Evolutionary conservation across 1,140 invertebrate genomes (phyloP).

Genomic region (Drosophila tropicalis): DNA sequence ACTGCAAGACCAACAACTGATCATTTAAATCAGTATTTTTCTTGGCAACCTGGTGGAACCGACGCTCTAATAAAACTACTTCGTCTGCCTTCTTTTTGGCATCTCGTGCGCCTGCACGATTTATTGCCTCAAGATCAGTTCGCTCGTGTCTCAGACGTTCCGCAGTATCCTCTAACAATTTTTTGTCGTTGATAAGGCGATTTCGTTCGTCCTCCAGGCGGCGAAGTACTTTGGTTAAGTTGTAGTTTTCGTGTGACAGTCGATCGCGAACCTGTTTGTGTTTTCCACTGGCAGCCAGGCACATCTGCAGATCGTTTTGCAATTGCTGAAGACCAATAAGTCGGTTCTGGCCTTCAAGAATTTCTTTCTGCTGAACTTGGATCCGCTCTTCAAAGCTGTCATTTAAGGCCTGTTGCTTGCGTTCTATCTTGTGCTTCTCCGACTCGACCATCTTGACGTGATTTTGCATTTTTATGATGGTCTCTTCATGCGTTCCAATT

Average conservation of each 20-base stretch:
- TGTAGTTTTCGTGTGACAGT: slow-evolving; percentile 19
- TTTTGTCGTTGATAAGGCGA: not conserved
- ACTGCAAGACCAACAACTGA: slow-evolving; percentile 15
- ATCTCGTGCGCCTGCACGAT: not conserved
- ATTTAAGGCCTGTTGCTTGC: slow-evolving; percentile 85
- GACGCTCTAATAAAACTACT: slow-evolving; percentile 26
- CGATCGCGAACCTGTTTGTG: slow-evolving; percentile 21
- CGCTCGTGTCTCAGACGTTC: not conserved
- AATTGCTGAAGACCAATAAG: not conserved
- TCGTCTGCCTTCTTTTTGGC: slow-evolving; percentile 42
- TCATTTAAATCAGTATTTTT: slow-evolving; percentile 39
- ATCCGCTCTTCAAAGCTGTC: slow-evolving; percentile 85
- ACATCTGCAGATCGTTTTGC: not conserved
- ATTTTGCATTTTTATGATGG: not conserved
- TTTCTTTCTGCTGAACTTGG: slow-evolving; percentile 4
- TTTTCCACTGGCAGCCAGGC: not conserved
- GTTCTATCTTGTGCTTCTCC: slow-evolving; percentile 21
- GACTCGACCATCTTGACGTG: slow-evolving; percentile 10
- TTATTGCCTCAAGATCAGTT: not conserved
- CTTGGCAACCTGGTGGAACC: slow-evolving; percentile 45
- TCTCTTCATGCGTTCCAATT: slow-evolving; percentile 10
- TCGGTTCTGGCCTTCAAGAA: not conserved
- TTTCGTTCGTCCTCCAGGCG: slow-evolving; percentile 18
- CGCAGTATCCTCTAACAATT: not conserved
- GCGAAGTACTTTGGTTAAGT: not conserved